phyloP scores from a whole-genome alignment of 35 echinoderm and acorn worm species.

The Patiria miniata region DNA sequence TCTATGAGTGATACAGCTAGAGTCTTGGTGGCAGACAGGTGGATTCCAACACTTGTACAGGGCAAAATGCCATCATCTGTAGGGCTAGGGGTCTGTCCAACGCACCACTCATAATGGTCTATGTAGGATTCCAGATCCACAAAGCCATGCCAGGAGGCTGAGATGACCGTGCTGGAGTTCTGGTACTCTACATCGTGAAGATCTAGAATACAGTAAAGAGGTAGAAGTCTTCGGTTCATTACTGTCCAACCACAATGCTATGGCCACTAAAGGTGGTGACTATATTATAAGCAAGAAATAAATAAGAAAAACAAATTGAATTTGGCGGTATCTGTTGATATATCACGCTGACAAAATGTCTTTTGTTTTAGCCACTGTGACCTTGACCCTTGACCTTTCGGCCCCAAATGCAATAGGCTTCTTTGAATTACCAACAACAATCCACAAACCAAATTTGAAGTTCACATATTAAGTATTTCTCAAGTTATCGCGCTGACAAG shows the following conservation, averaged over 20 bases:
- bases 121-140: slow-evolving; percentile 46
- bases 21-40: background rate
- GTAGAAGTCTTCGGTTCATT: background rate
- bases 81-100: slow-evolving; percentile 13
- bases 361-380: no score
- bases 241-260: background rate
- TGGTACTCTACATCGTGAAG: slow-evolving; percentile 56
- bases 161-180: slow-evolving; percentile 16
- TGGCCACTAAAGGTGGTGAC: background rate
- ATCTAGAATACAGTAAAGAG: slow-evolving; percentile 10
- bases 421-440: no score
- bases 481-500: no score
- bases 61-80: background rate
- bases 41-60: slow-evolving; percentile 17
- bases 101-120: slow-evolving; percentile 45
- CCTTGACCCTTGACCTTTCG: no score
- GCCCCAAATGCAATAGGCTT: no score
- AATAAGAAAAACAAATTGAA: no score
- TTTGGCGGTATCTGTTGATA: no score
- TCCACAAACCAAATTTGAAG: no score
- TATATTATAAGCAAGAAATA: background rate
- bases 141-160: slow-evolving; percentile 61
- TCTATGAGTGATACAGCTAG: background rate
- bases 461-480: no score
- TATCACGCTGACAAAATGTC: no score